Base-by-base conservation (phyloP, 2,113 vertebrate genomes). In the Cryptotis parvus region DNA sequence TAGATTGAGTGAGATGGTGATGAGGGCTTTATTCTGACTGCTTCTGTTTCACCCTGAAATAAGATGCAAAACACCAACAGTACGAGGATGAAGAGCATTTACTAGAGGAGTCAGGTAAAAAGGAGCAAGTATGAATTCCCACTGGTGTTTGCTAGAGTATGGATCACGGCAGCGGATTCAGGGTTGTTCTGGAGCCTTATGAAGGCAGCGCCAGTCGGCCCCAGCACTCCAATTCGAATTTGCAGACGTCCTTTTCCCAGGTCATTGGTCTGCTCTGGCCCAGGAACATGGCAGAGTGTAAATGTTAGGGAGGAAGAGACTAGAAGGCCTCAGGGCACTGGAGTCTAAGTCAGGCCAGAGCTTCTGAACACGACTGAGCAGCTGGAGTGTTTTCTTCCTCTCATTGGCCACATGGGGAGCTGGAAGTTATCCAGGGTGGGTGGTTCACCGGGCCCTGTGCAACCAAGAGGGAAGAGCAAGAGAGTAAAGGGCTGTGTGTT, bases 41-140 rank as follows among this genome's bases (percentile, higher is more conserved):
- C 55, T 74, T 84, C 55, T 45, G 1, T 83, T 91, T 92, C 18
- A 66, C 41, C 49, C 35, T 70, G 49, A 92, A 74, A 16, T 74
- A 49, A 63, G n/a, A 6, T 41, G 27, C 35, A 39, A 73, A 73
- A 55, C 10, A 24, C 22, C 24, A n/a, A 2, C 33, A 35, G 78
- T 45, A 61, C 12, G 31, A 43, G 33, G 61, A 20, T 9, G 49
- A 79, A 22, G 61, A 37, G 11, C 16, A 29, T 39, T 8, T 20
- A 1, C 74, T 49, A 76, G 58, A 26, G 9, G 20, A 66, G 33
- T 77, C 69, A 81, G 68, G 37, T 27, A 49, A 45, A n/a, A 74
- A 18, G 43, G 31, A 78, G 43, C 52, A 78, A 49, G n/a, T 9
- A 11, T 70, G 15, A 72, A 10, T 12, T 63, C n/a, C n/a, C n/a